phyloP scores from a whole-genome alignment of 2,888 invertebrate species.

The Limnephilus auricula region DNA sequence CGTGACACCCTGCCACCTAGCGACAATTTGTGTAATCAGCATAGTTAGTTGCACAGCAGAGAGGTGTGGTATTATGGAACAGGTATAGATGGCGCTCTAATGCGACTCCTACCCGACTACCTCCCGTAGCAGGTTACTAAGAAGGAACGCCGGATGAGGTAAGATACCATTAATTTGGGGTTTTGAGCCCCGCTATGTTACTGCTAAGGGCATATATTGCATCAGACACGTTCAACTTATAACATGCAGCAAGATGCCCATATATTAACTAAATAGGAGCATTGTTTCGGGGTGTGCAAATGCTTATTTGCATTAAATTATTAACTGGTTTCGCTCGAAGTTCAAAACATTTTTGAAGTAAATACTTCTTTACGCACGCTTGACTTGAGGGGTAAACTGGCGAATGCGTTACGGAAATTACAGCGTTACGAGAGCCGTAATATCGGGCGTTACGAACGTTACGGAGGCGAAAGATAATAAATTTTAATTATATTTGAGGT shows the following conservation, averaged over 20 bases:
- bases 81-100: neutral
- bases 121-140: neutral
- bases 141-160: neutral
- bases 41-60: neutral
- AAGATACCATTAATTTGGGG: slow-evolving; percentile 23
- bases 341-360: no score
- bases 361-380: no score
- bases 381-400: no score
- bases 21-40: neutral
- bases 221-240: neutral
- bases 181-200: neutral
- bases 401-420: no score
- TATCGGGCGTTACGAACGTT: no score
- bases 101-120: neutral
- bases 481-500: no score
- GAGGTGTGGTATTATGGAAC: neutral
- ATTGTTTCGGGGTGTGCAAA: neutral
- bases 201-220: neutral
- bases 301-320: neutral
- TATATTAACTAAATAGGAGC: neutral
- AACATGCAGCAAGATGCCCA: neutral
- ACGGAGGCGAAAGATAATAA: no score
- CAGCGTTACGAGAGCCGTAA: no score
- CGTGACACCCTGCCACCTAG: neutral
- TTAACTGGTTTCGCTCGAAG: no score